Percentiles rank a stretch among this genome's conserved stretches.
Conservation (phyloP, 2,888 invertebrate species). For the Tachina grossa region DNA sequence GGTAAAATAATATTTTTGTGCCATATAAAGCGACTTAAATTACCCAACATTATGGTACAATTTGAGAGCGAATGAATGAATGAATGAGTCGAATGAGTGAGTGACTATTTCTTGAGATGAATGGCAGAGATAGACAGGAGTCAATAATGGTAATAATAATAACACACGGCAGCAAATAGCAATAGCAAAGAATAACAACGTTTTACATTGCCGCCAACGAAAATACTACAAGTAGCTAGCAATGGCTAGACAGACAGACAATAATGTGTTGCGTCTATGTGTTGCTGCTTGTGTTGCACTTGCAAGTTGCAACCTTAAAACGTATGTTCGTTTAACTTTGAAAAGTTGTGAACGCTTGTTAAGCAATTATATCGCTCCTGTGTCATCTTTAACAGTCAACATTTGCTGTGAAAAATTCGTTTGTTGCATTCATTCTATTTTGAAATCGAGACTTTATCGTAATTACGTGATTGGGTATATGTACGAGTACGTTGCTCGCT, state of each 20-base stretch:
- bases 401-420: slow-evolving; percentile 36
- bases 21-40: slow-evolving; percentile 73
- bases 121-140: slow-evolving; percentile 68
- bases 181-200: slow-evolving; percentile 44
- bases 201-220: slow-evolving; percentile 64
- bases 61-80: slow-evolving; percentile 35
- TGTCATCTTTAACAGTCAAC: slow-evolving; percentile 72
- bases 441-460: slow-evolving; percentile 41
- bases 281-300: background rate
- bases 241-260: slow-evolving; percentile 10
- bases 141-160: slow-evolving; percentile 58
- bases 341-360: slow-evolving; percentile 74
- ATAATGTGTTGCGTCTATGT: background rate
- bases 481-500: background rate
- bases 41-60: slow-evolving; percentile 69
- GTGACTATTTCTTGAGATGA: slow-evolving; percentile 63
- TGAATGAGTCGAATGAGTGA: slow-evolving; percentile 54
- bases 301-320: slow-evolving; percentile 37
- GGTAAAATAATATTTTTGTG: slow-evolving; percentile 70
- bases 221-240: slow-evolving; percentile 39
- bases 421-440: slow-evolving; percentile 26
- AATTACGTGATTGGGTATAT: slow-evolving; percentile 52
- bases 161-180: slow-evolving; percentile 31
- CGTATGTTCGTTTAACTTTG: slow-evolving; percentile 56
- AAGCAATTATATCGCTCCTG: slow-evolving; percentile 75